Evolutionary conservation across 2,797 vertebrate genomes (phyloP).

Genomic region (Pelodytes ibericus): DNA sequence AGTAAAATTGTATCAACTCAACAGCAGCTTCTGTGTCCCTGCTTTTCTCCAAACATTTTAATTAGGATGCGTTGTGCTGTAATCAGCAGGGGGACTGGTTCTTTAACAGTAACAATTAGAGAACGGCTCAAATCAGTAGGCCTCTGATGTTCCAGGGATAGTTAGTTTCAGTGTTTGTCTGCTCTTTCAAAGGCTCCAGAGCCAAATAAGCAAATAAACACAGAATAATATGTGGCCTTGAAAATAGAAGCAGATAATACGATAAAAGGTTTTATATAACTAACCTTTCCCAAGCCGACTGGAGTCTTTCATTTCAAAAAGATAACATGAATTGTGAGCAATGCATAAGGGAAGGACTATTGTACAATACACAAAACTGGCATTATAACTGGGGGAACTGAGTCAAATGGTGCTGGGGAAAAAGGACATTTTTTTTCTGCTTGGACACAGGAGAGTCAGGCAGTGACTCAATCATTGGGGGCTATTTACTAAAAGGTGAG

Average conservation of each 20-base stretch:
- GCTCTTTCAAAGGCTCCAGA: neutral
- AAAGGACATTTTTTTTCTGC: too few species aligned
- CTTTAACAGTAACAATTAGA: conserved; percentile 7
- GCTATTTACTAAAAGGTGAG: too few species aligned
- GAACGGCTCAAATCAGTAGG: neutral
- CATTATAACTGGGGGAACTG: too few species aligned
- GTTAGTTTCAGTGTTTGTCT: neutral
- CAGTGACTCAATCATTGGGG: too few species aligned
- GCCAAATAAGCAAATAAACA: neutral
- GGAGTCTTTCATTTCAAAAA: neutral
- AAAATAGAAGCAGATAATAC: neutral
- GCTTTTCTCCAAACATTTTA: conserved; percentile 4
- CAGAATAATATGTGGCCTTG: neutral
- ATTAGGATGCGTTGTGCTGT: conserved; percentile 13
- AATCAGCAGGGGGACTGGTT: neutral
- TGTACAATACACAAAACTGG: too few species aligned
- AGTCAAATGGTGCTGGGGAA: too few species aligned
- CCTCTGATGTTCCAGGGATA: neutral
- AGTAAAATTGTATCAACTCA: neutral
- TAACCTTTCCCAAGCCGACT: neutral
- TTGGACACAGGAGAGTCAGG: too few species aligned
- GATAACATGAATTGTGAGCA: too few species aligned
- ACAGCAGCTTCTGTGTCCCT: neutral
- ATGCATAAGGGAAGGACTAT: too few species aligned
- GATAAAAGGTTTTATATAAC: neutral